A percentile compares a stretch with the other conserved stretches of the same genome.
Evolutionary conservation across 2,888 invertebrate genomes (phyloP).

Genomic region (Andrena fulva): DNA sequence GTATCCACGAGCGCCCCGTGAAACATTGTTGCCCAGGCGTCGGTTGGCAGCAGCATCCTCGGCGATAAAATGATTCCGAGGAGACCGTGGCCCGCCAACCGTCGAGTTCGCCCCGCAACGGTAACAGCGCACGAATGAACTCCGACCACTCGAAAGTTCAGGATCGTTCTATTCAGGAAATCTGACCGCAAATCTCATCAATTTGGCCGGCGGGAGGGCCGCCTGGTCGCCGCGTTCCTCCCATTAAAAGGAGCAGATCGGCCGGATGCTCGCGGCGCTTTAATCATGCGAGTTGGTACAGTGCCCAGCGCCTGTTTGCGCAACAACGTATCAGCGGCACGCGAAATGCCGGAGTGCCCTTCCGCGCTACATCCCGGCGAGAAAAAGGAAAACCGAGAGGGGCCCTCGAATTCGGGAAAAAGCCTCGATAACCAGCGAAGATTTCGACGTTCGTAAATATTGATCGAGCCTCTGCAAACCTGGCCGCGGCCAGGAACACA

Average conservation of each 20-base stretch:
- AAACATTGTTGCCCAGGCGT: no score
- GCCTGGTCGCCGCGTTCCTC: slow-evolving; percentile 5
- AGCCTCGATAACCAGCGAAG: slow-evolving; percentile 1
- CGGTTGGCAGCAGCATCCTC: no score
- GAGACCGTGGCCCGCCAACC: no score
- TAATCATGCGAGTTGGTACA: slow-evolving; percentile 67
- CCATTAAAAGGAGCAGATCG: slow-evolving; percentile 35
- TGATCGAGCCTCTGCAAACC: slow-evolving; percentile 13
- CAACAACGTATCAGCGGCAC: slow-evolving; percentile 62
- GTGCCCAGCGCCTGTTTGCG: slow-evolving; percentile 66
- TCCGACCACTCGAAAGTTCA: neutral
- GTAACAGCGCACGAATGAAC: neutral
- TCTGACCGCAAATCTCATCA: slow-evolving; percentile 6
- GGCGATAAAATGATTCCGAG: no score
- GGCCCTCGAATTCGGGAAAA: slow-evolving; percentile 27
- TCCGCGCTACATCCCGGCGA: slow-evolving; percentile 2
- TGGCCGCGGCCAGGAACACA: neutral
- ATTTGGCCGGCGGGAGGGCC: neutral
- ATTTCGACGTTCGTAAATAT: slow-evolving; percentile 23
- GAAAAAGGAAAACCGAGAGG: slow-evolving; percentile 1
- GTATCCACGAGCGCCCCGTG: no score
- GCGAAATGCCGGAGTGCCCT: slow-evolving; percentile 65
- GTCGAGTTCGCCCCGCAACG: neutral
- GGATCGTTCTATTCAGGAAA: slow-evolving; percentile 1
- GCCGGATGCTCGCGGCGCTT: slow-evolving; percentile 53